Conservation (phyloP, 2,797 vertebrate species). For the Dicrostonyx torquatus region DNA sequence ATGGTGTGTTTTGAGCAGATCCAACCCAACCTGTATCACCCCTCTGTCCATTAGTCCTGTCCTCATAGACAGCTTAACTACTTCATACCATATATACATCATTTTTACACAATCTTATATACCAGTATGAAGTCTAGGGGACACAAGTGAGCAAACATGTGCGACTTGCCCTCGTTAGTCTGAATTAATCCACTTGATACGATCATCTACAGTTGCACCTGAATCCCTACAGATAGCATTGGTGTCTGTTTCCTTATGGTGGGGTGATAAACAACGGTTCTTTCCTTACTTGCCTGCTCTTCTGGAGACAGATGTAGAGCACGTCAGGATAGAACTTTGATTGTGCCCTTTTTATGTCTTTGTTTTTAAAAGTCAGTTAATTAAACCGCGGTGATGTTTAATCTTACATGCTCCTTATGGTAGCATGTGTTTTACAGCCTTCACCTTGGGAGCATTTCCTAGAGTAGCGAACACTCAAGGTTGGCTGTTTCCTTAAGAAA, state of each 20-base stretch:
- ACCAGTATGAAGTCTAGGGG: background rate
- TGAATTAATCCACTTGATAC: background rate
- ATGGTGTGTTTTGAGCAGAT: background rate
- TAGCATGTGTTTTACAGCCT: constrained; percentile 7
- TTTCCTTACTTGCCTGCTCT: background rate
- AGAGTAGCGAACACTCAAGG: background rate
- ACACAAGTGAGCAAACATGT: background rate
- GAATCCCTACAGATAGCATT: too few species aligned
- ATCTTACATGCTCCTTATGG: background rate
- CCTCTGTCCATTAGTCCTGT: background rate
- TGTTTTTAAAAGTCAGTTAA: background rate
- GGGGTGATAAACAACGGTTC: background rate
- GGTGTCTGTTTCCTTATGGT: background rate
- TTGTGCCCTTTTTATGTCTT: background rate
- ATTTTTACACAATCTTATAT: background rate
- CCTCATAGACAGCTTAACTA: background rate
- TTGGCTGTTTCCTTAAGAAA: background rate
- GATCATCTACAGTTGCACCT: background rate
- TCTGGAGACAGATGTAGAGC: background rate
- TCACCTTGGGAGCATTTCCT: background rate
- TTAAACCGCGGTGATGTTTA: background rate
- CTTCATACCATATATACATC: background rate
- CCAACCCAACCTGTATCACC: background rate
- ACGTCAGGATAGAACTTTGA: background rate
- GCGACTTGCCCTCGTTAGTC: background rate